Evolutionary conservation across 2,888 invertebrate genomes (phyloP), one percentile per base, ranked within the genome.

Genomic region (Polydrusus cervinus): DNA sequence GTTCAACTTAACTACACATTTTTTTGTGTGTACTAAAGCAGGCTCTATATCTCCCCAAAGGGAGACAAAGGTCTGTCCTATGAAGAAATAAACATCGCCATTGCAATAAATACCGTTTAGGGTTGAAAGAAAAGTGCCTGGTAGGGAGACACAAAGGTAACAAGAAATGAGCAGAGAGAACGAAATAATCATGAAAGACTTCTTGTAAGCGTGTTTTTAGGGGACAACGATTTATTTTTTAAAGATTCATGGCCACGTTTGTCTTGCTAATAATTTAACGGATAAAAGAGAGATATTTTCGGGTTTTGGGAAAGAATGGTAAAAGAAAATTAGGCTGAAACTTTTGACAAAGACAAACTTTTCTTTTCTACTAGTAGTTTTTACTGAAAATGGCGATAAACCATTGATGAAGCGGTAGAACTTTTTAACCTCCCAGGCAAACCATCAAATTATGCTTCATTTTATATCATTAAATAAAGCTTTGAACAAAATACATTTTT

Each of bases 51-150:
- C 45, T 66, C 68, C 72, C 55, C 34, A 53, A 66, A 71, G 76
- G 73, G 67, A 73, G 76, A 76, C 76, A 66, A 70, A 76, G 66
- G 76, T 76, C 76, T 72, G 73, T 73, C 70, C 76, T 73, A 76
- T 73, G 69, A 73, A 76, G 76, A 77, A 74, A 77, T 77, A 77
- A 74, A 77, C 74, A 77, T 75, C 68, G 74, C 61, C 68, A 69
- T 72, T 47, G 77, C 69, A 74, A 77, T 77, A 77, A 77, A 77
- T 77, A 77, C 65, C 65, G 64, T 71, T 72, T 77, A 77, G 74
- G 74, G 69, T 49, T 64, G 69, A 71, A 67, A 57, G 68, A 69
- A 75, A 77, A 74, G 77, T 74, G 74, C 49, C 66, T 74, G 66
- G 53, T 57, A 70, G 66, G 68, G 72, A 57, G 70, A 72, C 69